Conservation (phyloP, 2,113 vertebrate genomes). For the Eurypyga helias region DNA sequence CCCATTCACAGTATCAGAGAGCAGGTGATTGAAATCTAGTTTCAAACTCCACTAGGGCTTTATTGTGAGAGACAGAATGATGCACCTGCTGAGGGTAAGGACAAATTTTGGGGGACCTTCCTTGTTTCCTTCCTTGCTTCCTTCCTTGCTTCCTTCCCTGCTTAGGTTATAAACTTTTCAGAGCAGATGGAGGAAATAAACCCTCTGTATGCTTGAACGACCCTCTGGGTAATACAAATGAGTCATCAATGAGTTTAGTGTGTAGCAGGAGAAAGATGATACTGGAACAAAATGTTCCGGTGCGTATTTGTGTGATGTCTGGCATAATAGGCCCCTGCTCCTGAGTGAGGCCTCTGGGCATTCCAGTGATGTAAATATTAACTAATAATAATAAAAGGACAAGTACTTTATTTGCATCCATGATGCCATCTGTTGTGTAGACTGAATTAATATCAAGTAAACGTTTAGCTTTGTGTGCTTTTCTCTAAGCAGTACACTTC, state of each 20-base stretch:
- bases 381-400: constrained; percentile 53
- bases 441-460: constrained; percentile 12
- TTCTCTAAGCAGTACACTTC: constrained; percentile 13
- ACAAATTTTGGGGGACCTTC: too few species aligned
- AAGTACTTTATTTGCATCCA: constrained; percentile 52
- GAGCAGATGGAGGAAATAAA: constrained; percentile 44
- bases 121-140: background rate
- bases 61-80: constrained; percentile 37
- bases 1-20: background rate
- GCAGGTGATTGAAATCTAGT: constrained; percentile 7
- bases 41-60: background rate
- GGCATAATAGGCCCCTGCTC: constrained; percentile 3
- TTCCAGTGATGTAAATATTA: constrained; percentile 64
- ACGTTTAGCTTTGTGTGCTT: constrained; percentile 19
- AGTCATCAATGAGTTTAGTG: constrained; percentile 49
- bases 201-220: background rate
- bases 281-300: background rate
- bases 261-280: constrained; percentile 17
- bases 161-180: background rate
- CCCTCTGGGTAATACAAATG: constrained; percentile 46
- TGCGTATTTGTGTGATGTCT: constrained; percentile 8
- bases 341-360: constrained; percentile 1
- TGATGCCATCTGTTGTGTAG: constrained; percentile 50
- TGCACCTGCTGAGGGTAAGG: background rate
- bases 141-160: background rate